Evolutionary conservation across 2,797 vertebrate species (phyloP), one percentile per base, ranked within the genome.

Genomic region (Enteromius anoplus): DNA sequence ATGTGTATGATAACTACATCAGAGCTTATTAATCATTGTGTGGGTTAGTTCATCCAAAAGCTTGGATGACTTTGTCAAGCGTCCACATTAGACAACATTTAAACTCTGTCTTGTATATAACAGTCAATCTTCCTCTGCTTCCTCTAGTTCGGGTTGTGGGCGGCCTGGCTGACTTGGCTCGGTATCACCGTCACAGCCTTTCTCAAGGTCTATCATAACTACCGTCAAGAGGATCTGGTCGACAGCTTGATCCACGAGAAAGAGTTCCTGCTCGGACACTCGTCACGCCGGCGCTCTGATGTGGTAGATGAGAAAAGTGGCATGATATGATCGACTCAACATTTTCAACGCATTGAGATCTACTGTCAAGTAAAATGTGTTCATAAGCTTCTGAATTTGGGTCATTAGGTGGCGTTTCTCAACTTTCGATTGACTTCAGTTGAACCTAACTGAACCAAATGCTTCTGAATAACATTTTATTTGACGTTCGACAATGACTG

Each of bases 241-340:
- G 98, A 98, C 84, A 98, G 94, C 90, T 94, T 99, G 93, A 95
- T 97, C 89, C 97, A 97, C 0, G 98, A 99, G 94, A 99, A 98
- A 93, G 97, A 98, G 91, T 92, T 98, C 88, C 94, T 99, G 89
- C 94, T 99, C 11, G 94, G 96, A 84, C 94, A 94, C 87, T 95
- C 97, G 0, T 91, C 94, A 26, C 93, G 94, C 85, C 92, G 93
- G 14, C 71, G 85, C 85, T 93, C 95, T 78, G 93, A 95, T 78
- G 92, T 90, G 69, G 91, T 89, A 69, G 93, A 96, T 86, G 95
- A 96, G 90, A 98, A 96, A 91, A 97, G 95, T 6, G 96, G 94
- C 29, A 92, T 97, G 92, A 97, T 99, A 88, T 99, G 95, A 93
- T 90, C 85, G 53, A 60, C 40, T 66, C 69, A 78, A 47, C 69